These are phyloP conservation scores for Pantherophis guttatus DNA, from an alignment of 2,113 vertebrate genomes.

Conservation along the genomic window DNA sequence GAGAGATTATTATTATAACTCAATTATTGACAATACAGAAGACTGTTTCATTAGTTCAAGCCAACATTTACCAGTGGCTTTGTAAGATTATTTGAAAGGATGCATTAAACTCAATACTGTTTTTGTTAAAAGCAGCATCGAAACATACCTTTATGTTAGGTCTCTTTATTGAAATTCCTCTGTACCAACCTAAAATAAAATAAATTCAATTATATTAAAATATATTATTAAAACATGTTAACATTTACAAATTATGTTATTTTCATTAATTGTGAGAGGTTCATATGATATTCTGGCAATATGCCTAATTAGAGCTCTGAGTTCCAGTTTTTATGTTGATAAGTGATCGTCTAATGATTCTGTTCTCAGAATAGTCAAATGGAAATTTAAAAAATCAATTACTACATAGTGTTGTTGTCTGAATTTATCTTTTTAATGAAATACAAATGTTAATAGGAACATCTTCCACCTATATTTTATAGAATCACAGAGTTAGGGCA, in stretches of 20 bases:
- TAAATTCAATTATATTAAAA: conserved; percentile 40
- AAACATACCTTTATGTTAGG: conserved; percentile 86
- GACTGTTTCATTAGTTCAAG: not conserved
- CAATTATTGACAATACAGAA: not conserved
- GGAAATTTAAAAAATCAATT: not conserved
- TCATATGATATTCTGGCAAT: not conserved
- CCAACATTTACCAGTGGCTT: not conserved
- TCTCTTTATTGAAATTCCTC: conserved; percentile 90
- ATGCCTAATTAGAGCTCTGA: not conserved
- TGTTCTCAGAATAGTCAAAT: not conserved
- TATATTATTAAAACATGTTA: conserved; percentile 10
- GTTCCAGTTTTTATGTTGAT: too few species aligned
- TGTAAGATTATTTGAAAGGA: not conserved
- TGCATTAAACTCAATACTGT: not conserved
- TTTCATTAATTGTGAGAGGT: conserved; percentile 15
- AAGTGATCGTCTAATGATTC: not conserved
- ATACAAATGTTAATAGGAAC: not conserved
- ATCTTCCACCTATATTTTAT: not conserved
- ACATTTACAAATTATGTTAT: conserved; percentile 15
- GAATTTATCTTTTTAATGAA: not conserved
- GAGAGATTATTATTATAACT: not conserved
- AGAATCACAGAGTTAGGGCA: not conserved
- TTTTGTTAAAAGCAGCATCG: not conserved
- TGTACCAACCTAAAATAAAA: conserved; percentile 89
- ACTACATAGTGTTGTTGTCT: not conserved